phyloP scores from a whole-genome alignment of 2,113 vertebrate genomes.

The Calyptomena viridis region DNA sequence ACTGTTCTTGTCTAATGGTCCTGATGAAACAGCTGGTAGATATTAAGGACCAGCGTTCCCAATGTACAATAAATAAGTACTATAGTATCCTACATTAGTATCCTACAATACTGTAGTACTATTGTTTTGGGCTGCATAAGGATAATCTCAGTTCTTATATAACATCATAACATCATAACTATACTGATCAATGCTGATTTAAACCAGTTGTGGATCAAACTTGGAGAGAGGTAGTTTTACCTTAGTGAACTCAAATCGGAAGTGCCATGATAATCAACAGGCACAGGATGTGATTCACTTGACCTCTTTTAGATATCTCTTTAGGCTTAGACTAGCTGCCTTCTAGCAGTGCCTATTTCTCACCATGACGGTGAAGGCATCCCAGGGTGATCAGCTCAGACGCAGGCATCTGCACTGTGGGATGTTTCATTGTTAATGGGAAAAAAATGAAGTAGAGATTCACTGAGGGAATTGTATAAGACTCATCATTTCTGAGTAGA shows the following conservation, averaged over 20 bases:
- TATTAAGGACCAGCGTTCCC: conserved; percentile 27
- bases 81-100: neutral
- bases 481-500: neutral
- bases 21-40: conserved; percentile 56
- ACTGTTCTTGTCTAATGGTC: conserved; percentile 3
- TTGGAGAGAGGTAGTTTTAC: neutral
- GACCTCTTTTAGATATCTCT: neutral
- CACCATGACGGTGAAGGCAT: neutral
- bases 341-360: neutral
- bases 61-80: conserved; percentile 22
- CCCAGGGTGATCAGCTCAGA: neutral
- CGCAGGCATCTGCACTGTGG: neutral
- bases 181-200: neutral
- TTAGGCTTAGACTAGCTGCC: neutral
- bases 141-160: neutral
- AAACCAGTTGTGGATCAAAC: neutral
- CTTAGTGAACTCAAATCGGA: neutral
- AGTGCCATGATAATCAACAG: neutral
- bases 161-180: neutral
- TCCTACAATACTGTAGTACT: neutral
- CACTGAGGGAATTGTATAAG: neutral
- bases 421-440: neutral
- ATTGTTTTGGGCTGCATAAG: neutral
- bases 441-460: neutral
- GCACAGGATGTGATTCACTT: neutral